Base-by-base conservation (phyloP, 2,888 invertebrate genomes). In the Seira sanloemensis region DNA sequence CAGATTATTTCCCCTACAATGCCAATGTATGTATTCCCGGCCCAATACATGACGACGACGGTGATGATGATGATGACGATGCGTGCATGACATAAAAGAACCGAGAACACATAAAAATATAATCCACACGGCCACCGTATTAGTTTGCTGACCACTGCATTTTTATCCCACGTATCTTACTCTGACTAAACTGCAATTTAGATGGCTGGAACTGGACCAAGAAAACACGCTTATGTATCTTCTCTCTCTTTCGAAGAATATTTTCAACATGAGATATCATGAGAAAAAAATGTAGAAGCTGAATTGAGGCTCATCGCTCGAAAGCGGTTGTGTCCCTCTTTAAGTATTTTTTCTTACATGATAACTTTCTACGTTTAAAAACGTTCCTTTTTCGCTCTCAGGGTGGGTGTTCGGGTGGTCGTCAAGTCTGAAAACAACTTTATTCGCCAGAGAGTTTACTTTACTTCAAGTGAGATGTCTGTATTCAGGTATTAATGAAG, bases 391-490 rank as follows among this genome's bases (percentile, higher is more conserved):
- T 68, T 78, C 66, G 16, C 78, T 78, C 69, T 62, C 71, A 73
- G 79, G 73, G 79, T 67, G 79, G 73, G 68, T 79, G 67, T 46
- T 74, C 73, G 79, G 79, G 79, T 79, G 79, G 79, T 79, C 79
- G 79, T 73, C 79, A 54, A 24, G 67, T 67, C 12, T 74, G 58
- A 67, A 79, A 74, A 79, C 79, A 79, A 79, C 79, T 79, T 79
- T 73, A 79, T 79, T 79, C 79, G 79, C 79, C 24, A 74, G 46
- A 74, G 18, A 67, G 72, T 78, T 27, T 77, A 72, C 68, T 58
- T 37, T 69, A 12, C 68, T n/a, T n/a, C n/a, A n/a, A n/a, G n/a
- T n/a, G n/a, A n/a, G n/a, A n/a, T n/a, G n/a, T n/a, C n/a, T n/a
- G n/a, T n/a, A n/a, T n/a, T n/a, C n/a, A n/a, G n/a, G n/a, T n/a